These are phyloP conservation scores for Dryobates pubescens DNA, from an alignment of 2,797 vertebrate genomes.

Conservation along the genomic window DNA sequence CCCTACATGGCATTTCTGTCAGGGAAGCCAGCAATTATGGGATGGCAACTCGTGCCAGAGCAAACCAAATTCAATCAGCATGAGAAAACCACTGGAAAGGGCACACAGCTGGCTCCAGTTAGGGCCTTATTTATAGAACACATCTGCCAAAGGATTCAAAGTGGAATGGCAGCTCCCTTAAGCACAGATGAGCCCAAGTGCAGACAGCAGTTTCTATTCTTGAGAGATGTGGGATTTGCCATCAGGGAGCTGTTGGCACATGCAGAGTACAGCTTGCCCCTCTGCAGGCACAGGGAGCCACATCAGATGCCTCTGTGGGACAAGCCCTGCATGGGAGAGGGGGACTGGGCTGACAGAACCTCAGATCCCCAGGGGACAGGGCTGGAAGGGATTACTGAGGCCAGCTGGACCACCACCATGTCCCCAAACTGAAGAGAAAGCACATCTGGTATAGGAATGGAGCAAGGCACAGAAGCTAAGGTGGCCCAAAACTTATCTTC, in stretches of 20 bases:
- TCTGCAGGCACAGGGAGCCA: background rate
- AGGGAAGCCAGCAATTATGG: background rate
- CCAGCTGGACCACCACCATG: background rate
- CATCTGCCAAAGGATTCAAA: background rate
- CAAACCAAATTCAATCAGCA: background rate
- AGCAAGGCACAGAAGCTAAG: background rate
- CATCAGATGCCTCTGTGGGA: background rate
- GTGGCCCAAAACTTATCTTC: background rate
- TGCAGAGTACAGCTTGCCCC: background rate
- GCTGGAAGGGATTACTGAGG: background rate
- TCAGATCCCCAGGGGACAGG: background rate
- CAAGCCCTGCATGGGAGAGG: rapidly evolving
- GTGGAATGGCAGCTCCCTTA: background rate
- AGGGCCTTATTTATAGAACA: background rate
- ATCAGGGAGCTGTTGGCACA: background rate
- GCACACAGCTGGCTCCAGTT: background rate
- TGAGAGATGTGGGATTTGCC: background rate
- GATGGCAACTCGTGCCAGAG: background rate
- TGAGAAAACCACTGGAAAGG: background rate
- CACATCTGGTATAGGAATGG: background rate
- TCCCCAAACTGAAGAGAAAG: background rate
- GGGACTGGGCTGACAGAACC: background rate
- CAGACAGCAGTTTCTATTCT: background rate
- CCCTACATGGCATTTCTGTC: background rate
- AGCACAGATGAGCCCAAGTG: background rate